Percentiles rank a stretch among this genome's conserved stretches.
These are phyloP conservation scores for Cryptus viduatorius DNA, from an alignment of 2,888 invertebrate species.

Conservation along the genomic window DNA sequence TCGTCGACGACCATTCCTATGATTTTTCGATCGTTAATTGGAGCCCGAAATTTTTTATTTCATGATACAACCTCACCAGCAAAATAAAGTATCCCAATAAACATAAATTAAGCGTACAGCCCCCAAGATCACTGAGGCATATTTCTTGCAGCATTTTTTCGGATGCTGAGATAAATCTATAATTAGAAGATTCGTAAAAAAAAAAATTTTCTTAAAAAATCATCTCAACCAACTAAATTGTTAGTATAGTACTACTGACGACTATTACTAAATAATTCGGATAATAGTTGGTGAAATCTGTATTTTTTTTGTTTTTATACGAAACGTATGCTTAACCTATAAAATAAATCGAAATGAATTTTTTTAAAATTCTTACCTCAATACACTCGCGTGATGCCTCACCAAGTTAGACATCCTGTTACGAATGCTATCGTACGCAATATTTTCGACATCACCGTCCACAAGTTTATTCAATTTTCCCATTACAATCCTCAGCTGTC, in stretches of 20 bases:
- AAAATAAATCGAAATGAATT: too few species aligned
- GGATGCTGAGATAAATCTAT: constrained; percentile 58
- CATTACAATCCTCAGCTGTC: constrained; percentile 73
- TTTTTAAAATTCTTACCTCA: constrained; percentile 23
- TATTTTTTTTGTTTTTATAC: too few species aligned
- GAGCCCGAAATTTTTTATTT: neutral
- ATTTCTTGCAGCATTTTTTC: constrained; percentile 76
- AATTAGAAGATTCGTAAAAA: too few species aligned
- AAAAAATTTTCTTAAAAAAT: too few species aligned
- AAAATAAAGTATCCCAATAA: constrained; percentile 70
- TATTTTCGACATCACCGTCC: neutral
- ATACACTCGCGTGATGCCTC: constrained; percentile 45
- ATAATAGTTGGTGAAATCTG: too few species aligned
- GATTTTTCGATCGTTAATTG: neutral
- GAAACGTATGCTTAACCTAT: too few species aligned
- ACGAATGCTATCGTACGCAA: neutral
- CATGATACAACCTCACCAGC: constrained; percentile 7
- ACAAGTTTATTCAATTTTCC: constrained; percentile 19
- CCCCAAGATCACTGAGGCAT: constrained; percentile 77
- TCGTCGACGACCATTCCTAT: constrained; percentile 40
- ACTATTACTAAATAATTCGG: too few species aligned
- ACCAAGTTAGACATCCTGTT: constrained; percentile 32
- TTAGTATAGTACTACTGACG: too few species aligned
- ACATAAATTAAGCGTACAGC: constrained; percentile 74
- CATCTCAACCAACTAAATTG: too few species aligned